These are phyloP conservation scores for Drosophila testacea DNA, from an alignment of 2,888 invertebrate species.

Conservation along the genomic window DNA sequence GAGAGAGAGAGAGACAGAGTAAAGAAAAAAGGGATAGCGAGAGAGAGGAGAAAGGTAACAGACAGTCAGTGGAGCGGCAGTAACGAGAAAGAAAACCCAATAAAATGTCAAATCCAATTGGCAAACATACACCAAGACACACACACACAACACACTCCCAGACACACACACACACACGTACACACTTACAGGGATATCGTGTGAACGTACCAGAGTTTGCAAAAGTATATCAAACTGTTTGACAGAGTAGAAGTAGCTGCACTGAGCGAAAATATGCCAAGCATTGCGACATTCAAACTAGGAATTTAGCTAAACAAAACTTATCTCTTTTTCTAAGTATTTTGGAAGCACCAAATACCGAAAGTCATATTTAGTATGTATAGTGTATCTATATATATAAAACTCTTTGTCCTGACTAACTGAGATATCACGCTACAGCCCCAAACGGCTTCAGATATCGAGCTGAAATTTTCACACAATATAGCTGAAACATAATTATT, in stretches of 20 bases:
- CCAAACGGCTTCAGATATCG: too few relatives aligned
- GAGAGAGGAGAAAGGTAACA: conserved; percentile 18
- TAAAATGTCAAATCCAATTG: conserved; percentile 81
- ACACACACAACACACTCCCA: conserved; percentile 4
- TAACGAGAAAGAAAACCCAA: conserved; percentile 79
- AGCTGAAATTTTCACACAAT: too few relatives aligned
- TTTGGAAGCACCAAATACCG: too few relatives aligned
- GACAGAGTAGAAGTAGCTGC: conserved; percentile 49
- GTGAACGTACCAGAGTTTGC: conserved; percentile 52
- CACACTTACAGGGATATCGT: conserved; percentile 25
- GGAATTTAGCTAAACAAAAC: too few relatives aligned
- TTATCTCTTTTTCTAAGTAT: too few relatives aligned
- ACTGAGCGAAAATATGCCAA: neutral
- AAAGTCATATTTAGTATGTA: too few relatives aligned
- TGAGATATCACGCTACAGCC: too few relatives aligned
- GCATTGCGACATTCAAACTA: too few relatives aligned
- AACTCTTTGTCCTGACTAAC: too few relatives aligned
- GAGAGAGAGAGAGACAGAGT: neutral
- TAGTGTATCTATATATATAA: too few relatives aligned
- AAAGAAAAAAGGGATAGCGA: neutral
- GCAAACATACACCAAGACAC: conserved; percentile 63
- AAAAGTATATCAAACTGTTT: conserved; percentile 77
- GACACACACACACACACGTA: conserved; percentile 1
- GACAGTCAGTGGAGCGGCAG: conserved; percentile 69
- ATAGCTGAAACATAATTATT: too few relatives aligned